Base-by-base conservation (phyloP, 2,797 vertebrate species). In the Spondyliosoma cantharus region DNA sequence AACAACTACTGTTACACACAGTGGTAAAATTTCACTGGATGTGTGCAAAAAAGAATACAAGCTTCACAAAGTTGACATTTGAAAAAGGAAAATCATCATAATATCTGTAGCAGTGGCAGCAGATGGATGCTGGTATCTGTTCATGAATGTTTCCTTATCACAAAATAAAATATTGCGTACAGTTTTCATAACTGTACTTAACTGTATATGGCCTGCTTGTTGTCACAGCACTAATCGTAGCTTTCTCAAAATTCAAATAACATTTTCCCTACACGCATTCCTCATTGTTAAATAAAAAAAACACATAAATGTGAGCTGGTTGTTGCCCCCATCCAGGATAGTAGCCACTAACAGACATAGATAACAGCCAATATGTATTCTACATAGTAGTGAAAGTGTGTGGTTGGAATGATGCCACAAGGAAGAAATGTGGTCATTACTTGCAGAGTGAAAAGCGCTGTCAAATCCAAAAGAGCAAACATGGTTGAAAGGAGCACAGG, bases 1-100 rank as follows among this genome's bases (percentile, higher is more conserved):
- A 90, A 91, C 78, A 86, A 82, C 86, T 87, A 85, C 78, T 81
- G 71, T 87, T 90, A 87, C 87, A 87, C 75, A 84, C 37, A 48
- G 74, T 50, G 46, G 56, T 64, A 65, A 85, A 66, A 73, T 52
- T 43, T 70, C 49, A 81, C 64, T 32, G 66, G 17, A 66, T 42
- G 59, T 71, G 17, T 84, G 27, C 45, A 63, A 74, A 62, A 62
- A 50, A 63, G 2, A 68, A 63, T 1, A 60, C 7, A 27, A 27
- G 48, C 22, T n/a, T 15, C 17, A 37, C n/a, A 57, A n/a, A 45
- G 25, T 32, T 70, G 9, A 70, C 19, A 58, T 79, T 73, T 56
- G 7, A 5, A 63, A 20, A 24, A 66, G 3, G 49, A 24, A 56
- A 29, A 53, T 20, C 4, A 52, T 22, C 5, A 42, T 14, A 20